These are phyloP conservation scores for Fopius arisanus DNA, from an alignment of 1,140 invertebrate species.

Conservation along the genomic window DNA sequence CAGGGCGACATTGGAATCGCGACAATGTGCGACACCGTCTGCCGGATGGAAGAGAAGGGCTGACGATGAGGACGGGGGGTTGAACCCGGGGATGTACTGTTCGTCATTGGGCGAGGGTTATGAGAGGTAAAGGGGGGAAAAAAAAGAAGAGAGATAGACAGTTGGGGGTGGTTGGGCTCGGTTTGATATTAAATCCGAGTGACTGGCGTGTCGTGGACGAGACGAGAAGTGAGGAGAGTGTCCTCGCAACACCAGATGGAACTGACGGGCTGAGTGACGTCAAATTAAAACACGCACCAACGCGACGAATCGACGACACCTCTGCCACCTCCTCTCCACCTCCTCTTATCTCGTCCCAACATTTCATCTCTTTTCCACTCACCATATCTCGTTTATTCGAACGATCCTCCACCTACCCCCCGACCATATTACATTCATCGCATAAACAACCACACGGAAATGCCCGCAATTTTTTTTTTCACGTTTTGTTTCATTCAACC, in stretches of 20 bases:
- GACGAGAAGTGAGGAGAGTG: conserved; percentile 43
- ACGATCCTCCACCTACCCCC: background rate
- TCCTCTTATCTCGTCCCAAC: conserved; percentile 21
- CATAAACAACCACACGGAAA: conserved; percentile 24
- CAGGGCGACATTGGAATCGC: conserved; percentile 29
- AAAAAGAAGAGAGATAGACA: background rate
- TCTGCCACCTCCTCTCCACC: conserved; percentile 11
- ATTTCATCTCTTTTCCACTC: conserved; percentile 1
- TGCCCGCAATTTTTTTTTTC: conserved; percentile 24
- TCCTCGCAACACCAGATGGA: conserved; percentile 59
- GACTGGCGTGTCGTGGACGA: conserved; percentile 56
- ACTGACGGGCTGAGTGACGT: conserved; percentile 61
- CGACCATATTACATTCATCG: background rate
- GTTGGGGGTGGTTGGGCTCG: background rate
- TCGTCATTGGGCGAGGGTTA: background rate
- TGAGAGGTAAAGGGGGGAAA: background rate
- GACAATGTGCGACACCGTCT: conserved; percentile 22
- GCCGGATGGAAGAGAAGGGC: conserved; percentile 24
- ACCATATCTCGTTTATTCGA: conserved; percentile 12
- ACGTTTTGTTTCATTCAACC: background rate
- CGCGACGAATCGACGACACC: conserved; percentile 58
- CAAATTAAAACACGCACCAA: conserved; percentile 62
- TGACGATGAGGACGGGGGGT: background rate
- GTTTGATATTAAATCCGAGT: conserved; percentile 56
- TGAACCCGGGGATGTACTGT: conserved; percentile 2